These are phyloP conservation scores for Chlorops oryzae DNA, from an alignment of 1,140 invertebrate genomes.

Conservation along the genomic window DNA sequence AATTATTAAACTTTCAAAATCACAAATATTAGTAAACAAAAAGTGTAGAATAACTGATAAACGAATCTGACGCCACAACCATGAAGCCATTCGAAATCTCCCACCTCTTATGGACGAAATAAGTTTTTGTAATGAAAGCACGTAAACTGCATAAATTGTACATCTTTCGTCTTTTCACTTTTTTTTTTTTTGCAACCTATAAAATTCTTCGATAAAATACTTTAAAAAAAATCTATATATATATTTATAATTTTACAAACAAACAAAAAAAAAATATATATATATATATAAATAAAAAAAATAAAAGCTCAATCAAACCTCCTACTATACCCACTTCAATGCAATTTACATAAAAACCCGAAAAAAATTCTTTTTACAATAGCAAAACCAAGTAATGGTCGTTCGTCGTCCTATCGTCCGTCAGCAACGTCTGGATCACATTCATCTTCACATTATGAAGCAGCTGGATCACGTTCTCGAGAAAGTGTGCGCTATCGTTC, in stretches of 20 bases:
- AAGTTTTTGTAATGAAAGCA: too few relatives aligned
- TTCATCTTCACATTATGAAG: constrained; percentile 45
- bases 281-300: constrained; percentile 4
- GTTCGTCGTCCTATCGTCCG: constrained; percentile 46
- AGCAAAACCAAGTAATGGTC: constrained; percentile 48
- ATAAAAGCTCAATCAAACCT: constrained; percentile 4
- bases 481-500: constrained; percentile 47
- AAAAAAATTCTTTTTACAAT: constrained; percentile 29
- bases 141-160: too few relatives aligned
- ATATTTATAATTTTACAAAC: constrained; percentile 4
- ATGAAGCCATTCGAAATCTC: too few relatives aligned
- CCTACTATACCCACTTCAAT: too few relatives aligned
- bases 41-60: too few relatives aligned
- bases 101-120: too few relatives aligned
- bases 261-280: constrained; percentile 1
- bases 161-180: too few relatives aligned
- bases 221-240: constrained; percentile 1
- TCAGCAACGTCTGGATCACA: constrained; percentile 44
- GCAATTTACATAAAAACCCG: constrained; percentile 6
- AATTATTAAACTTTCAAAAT: too few relatives aligned
- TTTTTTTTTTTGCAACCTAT: too few relatives aligned
- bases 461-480: constrained; percentile 44
- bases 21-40: too few relatives aligned
- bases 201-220: not conserved
- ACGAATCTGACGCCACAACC: too few relatives aligned